Percentiles rank a stretch among this genome's conserved stretches.
Conservation (phyloP, 2,797 vertebrate genomes). For the Bryconaethiops microstoma region DNA sequence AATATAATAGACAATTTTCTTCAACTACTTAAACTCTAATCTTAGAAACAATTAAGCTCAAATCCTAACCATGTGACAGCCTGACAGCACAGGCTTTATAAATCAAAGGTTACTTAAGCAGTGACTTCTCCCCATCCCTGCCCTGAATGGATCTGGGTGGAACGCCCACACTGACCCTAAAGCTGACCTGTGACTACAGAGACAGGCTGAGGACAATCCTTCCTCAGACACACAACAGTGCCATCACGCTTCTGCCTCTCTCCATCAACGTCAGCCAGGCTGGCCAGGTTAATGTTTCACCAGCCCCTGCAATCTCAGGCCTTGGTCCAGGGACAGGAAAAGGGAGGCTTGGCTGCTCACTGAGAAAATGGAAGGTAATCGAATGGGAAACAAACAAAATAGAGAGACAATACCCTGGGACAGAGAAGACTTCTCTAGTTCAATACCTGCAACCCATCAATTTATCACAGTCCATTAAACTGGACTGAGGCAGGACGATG, state of each 20-base stretch:
- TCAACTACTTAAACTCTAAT: background rate
- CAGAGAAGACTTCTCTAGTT: constrained; percentile 63
- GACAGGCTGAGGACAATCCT: constrained; percentile 72
- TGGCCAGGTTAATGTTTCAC: constrained; percentile 80
- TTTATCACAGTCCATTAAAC: constrained; percentile 66
- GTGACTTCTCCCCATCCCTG: constrained; percentile 34
- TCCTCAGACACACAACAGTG: constrained; percentile 70
- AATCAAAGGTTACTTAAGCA: constrained; percentile 57
- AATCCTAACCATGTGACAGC: constrained; percentile 22
- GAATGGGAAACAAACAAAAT: constrained; percentile 74
- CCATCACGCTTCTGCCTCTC: constrained; percentile 71
- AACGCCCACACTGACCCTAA: constrained; percentile 69
- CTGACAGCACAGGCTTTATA: constrained; percentile 49
- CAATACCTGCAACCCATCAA: constrained; percentile 61
- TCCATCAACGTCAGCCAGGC: constrained; percentile 73
- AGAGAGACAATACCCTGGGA: constrained; percentile 54
- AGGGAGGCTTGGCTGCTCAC: constrained; percentile 69
- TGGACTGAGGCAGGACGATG: constrained; percentile 7
- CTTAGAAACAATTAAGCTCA: background rate
- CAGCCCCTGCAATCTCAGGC: constrained; percentile 54
- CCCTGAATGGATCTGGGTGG: constrained; percentile 56
- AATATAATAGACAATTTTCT: background rate
- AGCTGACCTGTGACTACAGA: constrained; percentile 70
- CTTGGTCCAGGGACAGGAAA: constrained; percentile 43
- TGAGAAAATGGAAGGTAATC: constrained; percentile 71